phyloP scores from a whole-genome alignment of 2,113 vertebrate genomes.

The Xenopus tropicalis region DNA sequence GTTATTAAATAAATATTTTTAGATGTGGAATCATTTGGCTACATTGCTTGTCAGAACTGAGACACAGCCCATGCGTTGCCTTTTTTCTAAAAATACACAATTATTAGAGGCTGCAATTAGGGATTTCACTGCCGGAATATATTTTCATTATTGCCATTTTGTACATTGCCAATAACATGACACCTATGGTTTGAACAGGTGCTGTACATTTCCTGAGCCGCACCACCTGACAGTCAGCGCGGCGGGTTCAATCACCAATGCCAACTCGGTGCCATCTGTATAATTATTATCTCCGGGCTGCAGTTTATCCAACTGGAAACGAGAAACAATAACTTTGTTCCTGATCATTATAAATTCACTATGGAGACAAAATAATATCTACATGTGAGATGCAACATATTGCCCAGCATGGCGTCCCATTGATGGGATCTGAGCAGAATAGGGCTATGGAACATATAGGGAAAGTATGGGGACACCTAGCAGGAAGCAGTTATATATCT shows the following conservation, averaged over 20 bases:
- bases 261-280: constrained; percentile 13
- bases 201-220: neutral
- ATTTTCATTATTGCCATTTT: neutral
- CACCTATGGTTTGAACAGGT: constrained; percentile 11
- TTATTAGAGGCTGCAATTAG: too few species aligned
- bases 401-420: neutral
- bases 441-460: too few species aligned
- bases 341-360: neutral
- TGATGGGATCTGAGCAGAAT: too few species aligned
- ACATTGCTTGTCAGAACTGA: too few species aligned
- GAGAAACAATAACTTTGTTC: neutral
- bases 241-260: neutral
- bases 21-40: too few species aligned
- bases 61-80: too few species aligned
- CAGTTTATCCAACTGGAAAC: constrained; percentile 9
- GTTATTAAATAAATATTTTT: too few species aligned
- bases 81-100: too few species aligned
- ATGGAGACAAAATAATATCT: neutral
- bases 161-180: neutral
- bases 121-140: too few species aligned
- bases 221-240: neutral
- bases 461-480: too few species aligned
- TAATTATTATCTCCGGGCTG: constrained; percentile 7
- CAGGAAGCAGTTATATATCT: too few species aligned
- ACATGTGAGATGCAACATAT: neutral